Conservation (phyloP, 92 coral and sea anemone species). For the Actinernus sp. region DNA sequence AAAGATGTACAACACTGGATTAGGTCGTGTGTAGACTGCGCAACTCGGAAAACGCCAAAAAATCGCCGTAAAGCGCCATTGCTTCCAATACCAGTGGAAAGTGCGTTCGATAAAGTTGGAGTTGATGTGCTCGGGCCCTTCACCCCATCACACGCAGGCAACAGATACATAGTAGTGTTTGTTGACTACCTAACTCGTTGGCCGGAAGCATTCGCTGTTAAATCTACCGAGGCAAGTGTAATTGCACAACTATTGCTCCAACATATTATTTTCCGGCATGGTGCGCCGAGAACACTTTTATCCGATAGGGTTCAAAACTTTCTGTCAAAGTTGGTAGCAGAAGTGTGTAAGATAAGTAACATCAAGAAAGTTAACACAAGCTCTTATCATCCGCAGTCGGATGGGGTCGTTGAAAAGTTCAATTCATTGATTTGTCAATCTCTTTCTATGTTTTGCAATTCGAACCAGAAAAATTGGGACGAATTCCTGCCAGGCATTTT, state of each 20-base stretch:
- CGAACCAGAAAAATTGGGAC: slow-evolving; percentile 34
- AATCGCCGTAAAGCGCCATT: slow-evolving; percentile 16
- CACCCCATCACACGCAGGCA: slow-evolving; percentile 51
- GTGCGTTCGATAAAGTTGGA: slow-evolving; percentile 27
- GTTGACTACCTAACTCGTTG: slow-evolving; percentile 32
- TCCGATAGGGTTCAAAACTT: slow-evolving; percentile 59
- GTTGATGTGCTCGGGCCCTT: slow-evolving; percentile 69
- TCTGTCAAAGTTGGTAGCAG: slow-evolving; percentile 35
- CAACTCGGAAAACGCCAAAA: slow-evolving; percentile 37
- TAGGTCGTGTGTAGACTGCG: slow-evolving; percentile 36
- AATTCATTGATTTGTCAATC: too few relatives aligned
- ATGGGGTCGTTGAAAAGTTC: too few relatives aligned
- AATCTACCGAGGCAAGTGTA: slow-evolving; percentile 27
- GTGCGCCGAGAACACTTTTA: slow-evolving; percentile 46
- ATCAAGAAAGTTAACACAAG: slow-evolving; percentile 65
- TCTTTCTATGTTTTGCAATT: slow-evolving; percentile 38
- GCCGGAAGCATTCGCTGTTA: slow-evolving; percentile 49
- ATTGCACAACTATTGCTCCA: slow-evolving; percentile 24
- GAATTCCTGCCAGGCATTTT: slow-evolving; percentile 12
- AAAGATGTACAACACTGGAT: slow-evolving; percentile 43
- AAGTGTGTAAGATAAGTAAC: slow-evolving; percentile 50
- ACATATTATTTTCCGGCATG: slow-evolving; percentile 38
- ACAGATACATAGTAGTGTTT: slow-evolving; percentile 53
- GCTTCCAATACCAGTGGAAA: slow-evolving; percentile 4
- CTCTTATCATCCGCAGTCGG: slow-evolving; percentile 69